These are phyloP conservation scores for Lordiphosa stackelbergi DNA, from an alignment of 1,140 invertebrate species.

Conservation along the genomic window DNA sequence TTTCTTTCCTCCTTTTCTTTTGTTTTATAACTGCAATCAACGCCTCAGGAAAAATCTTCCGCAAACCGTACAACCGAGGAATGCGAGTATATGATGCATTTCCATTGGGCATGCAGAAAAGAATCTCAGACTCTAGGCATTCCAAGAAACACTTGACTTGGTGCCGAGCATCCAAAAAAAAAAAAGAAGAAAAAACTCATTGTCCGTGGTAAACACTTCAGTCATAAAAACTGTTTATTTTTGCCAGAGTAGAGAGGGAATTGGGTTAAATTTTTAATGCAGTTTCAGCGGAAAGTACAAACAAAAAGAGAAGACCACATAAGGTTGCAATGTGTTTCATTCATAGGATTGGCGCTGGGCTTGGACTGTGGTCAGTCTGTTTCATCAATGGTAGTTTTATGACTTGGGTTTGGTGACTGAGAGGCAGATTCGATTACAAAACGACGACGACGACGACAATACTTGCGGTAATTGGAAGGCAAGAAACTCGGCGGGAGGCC, in stretches of 20 bases:
- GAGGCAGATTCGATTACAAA: slow-evolving; percentile 56
- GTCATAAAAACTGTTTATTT: slow-evolving; percentile 45
- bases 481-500: slow-evolving; percentile 29
- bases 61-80: slow-evolving; percentile 20
- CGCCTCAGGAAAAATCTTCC: slow-evolving; percentile 17
- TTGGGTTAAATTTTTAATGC: slow-evolving; percentile 51
- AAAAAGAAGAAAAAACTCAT: not conserved
- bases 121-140: slow-evolving; percentile 31
- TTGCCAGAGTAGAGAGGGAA: slow-evolving; percentile 34
- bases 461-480: slow-evolving; percentile 50
- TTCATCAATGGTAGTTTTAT: slow-evolving; percentile 46
- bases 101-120: slow-evolving; percentile 22
- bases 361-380: slow-evolving; percentile 34
- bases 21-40: slow-evolving; percentile 49
- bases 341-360: slow-evolving; percentile 14
- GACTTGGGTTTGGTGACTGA: not conserved
- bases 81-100: slow-evolving; percentile 16
- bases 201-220: slow-evolving; percentile 39
- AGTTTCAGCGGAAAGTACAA: slow-evolving; percentile 43
- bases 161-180: slow-evolving; percentile 15
- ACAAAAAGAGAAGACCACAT: slow-evolving; percentile 40
- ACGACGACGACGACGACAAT: slow-evolving; percentile 25
- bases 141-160: slow-evolving; percentile 59
- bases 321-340: slow-evolving; percentile 53
- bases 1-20: slow-evolving; percentile 18